Evolutionary conservation across 2,888 invertebrate genomes (phyloP).

Genomic region (Dimorphilus gyrociliatus): DNA sequence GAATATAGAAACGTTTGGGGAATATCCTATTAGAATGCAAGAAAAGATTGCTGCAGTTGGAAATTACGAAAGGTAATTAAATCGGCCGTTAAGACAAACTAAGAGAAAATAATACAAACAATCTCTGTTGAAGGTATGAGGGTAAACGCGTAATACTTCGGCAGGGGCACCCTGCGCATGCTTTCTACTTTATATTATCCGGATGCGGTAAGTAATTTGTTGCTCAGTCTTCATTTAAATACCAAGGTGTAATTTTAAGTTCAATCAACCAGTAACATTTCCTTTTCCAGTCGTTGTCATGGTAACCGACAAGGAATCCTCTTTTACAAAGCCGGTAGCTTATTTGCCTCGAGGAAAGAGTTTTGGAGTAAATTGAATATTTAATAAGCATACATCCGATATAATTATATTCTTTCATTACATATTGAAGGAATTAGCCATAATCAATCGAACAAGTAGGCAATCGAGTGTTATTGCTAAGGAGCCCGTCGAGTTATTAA

Average conservation of each 20-base stretch:
- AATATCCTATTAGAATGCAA: slow-evolving; percentile 26
- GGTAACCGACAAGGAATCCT: slow-evolving; percentile 20
- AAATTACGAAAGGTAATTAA: slow-evolving; percentile 19
- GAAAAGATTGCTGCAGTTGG: slow-evolving; percentile 22
- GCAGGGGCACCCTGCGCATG: slow-evolving; percentile 24
- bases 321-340: slow-evolving; percentile 20
- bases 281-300: slow-evolving; percentile 18
- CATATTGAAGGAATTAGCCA: slow-evolving; percentile 19
- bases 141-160: slow-evolving; percentile 22
- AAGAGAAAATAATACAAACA: background rate
- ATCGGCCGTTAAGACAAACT: background rate
- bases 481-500: slow-evolving; percentile 22
- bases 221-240: background rate
- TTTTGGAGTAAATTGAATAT: slow-evolving; percentile 19
- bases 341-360: slow-evolving; percentile 20
- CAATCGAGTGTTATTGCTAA: slow-evolving; percentile 23
- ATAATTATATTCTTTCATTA: background rate
- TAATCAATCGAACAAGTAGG: slow-evolving; percentile 17
- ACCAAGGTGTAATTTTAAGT: background rate
- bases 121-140: slow-evolving; percentile 17
- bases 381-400: too few species aligned
- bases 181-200: slow-evolving; percentile 30
- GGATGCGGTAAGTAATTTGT: slow-evolving; percentile 20
- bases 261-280: background rate
- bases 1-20: slow-evolving; percentile 18